phyloP scores from a whole-genome alignment of 1,140 invertebrate species.

The Penaeus vannamei region DNA sequence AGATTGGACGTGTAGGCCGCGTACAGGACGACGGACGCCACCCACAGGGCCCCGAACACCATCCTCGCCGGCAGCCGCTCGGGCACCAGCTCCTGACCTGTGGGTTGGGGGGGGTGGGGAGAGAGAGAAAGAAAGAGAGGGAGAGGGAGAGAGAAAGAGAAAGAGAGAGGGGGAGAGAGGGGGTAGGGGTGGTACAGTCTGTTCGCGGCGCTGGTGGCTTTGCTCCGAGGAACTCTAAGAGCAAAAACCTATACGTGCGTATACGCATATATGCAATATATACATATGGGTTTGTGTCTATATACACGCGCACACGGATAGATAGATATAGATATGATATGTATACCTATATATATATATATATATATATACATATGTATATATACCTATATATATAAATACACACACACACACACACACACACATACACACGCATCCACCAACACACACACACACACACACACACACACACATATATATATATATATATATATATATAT shows the following conservation, averaged over 20 bases:
- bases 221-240: too few species aligned
- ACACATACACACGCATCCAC: background rate
- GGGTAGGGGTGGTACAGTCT: too few species aligned
- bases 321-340: background rate
- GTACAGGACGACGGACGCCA: constrained; percentile 61
- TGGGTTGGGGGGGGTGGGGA: too few species aligned
- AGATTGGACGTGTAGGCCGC: constrained; percentile 68
- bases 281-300: constrained; percentile 29
- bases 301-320: constrained; percentile 1
- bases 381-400: constrained; percentile 8
- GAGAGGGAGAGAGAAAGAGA: too few species aligned
- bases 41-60: constrained; percentile 64
- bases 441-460: background rate
- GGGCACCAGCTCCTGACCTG: constrained; percentile 63
- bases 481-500: too few species aligned
- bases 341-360: constrained; percentile 25
- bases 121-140: too few species aligned
- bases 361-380: constrained; percentile 36
- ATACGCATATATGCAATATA: constrained; percentile 46
- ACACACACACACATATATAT: background rate
- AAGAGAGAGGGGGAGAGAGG: too few species aligned
- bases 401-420: background rate
- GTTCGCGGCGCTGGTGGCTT: too few species aligned
- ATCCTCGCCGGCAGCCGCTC: constrained; percentile 27
- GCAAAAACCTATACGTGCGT: constrained; percentile 2